A percentile compares a stretch with the other conserved stretches of the same genome.
Conservation (phyloP, 2,797 vertebrate genomes). For the Xyrichtys novacula region DNA sequence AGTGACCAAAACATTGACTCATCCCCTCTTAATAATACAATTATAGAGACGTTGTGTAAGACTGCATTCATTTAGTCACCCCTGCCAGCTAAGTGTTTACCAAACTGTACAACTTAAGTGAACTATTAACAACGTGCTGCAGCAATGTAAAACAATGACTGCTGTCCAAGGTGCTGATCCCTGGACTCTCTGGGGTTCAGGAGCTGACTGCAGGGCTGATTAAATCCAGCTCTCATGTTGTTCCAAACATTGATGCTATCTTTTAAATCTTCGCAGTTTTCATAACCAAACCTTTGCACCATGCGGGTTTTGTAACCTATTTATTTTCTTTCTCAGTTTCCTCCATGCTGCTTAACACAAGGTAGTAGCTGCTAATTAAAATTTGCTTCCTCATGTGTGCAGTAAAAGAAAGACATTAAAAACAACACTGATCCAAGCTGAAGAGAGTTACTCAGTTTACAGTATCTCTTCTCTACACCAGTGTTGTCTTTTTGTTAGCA, state of each 20-base stretch:
- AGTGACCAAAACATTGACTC: too few relatives aligned
- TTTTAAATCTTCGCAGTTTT: not conserved
- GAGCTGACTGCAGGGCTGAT: not conserved
- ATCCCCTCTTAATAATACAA: too few relatives aligned
- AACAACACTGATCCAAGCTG: not conserved
- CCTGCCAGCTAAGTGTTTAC: not conserved
- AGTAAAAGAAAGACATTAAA: not conserved
- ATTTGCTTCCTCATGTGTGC: not conserved
- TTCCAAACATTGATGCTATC: not conserved
- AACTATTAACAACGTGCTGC: not conserved
- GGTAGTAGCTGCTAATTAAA: not conserved
- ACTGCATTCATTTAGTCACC: not conserved
- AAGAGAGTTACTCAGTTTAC: not conserved
- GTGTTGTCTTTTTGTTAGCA: not conserved
- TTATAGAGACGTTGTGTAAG: not conserved
- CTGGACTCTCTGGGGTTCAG: not conserved
- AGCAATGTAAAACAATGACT: not conserved
- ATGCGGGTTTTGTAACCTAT: not conserved
- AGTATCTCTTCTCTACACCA: not conserved
- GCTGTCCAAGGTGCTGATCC: conserved; percentile 31
- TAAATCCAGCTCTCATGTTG: not conserved
- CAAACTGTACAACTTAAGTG: not conserved
- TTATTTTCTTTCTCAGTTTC: conserved; percentile 1
- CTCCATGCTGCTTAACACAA: not conserved
- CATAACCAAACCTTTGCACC: not conserved